phyloP scores from a whole-genome alignment of 2,113 vertebrate species.

The Neoarius graeffei region DNA sequence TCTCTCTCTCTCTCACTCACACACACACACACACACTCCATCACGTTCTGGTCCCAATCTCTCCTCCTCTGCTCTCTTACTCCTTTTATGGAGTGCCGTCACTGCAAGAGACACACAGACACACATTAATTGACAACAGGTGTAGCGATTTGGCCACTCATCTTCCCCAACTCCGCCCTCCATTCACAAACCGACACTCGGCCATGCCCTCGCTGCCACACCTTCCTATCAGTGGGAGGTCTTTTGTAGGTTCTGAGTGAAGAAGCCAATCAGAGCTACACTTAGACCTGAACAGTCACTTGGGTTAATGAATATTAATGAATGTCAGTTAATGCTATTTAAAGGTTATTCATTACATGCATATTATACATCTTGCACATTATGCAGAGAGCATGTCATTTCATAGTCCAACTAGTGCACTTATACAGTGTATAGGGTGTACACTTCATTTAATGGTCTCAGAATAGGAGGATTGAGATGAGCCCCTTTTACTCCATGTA shows the following conservation, averaged over 20 bases:
- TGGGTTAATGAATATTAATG: neutral
- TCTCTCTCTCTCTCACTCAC: too few relatives aligned
- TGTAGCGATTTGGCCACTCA: too few relatives aligned
- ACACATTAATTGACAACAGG: too few relatives aligned
- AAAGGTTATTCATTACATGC: neutral
- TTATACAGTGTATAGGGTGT: neutral
- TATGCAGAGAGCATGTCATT: neutral
- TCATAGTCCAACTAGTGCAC: neutral
- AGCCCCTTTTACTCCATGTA: neutral
- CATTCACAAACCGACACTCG: too few relatives aligned
- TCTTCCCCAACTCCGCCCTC: too few relatives aligned
- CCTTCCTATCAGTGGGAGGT: too few relatives aligned
- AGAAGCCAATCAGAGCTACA: neutral
- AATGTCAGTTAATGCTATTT: neutral
- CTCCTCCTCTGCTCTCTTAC: too few relatives aligned
- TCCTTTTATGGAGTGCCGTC: too few relatives aligned
- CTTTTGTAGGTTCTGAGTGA: neutral
- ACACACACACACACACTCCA: too few relatives aligned
- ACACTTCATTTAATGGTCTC: neutral
- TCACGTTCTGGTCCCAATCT: too few relatives aligned
- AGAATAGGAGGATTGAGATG: neutral
- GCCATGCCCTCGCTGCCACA: too few relatives aligned
- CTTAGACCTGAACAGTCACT: neutral
- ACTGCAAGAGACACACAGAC: too few relatives aligned
- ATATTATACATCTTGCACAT: neutral